Evolutionary conservation across 2,888 invertebrate species (phyloP), one percentile per base, ranked within the genome.

Genomic region (Hylaea fasciaria): DNA sequence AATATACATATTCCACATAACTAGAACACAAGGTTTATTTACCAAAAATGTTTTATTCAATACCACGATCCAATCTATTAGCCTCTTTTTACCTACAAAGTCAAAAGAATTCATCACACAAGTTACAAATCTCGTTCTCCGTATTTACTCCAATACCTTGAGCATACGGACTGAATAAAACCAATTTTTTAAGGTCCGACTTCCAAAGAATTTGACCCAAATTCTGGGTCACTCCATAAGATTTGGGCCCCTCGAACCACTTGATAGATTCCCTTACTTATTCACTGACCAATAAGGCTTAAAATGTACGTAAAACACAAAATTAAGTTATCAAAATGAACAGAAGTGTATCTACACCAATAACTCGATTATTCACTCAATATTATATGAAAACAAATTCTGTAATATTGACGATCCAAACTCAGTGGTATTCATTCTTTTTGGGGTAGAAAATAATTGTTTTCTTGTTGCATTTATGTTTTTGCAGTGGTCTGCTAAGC

Each of bases 251-350:
- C 77, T 74, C 77, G 77, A 80, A 82, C 78, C 74, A 65, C 62
- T 80, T 87, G 85, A 87, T 87, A 86, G 84, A 87, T 87, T 80
- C 79, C 76, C 64, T 72, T 69, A 74, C 80, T 76, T 74, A 81
- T 82, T 79, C 78, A 77, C 82, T 80, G 83, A 80, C 83, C 85
- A 85, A 86, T 85, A 86, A 85, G 81, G 83, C 75, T 84, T 83
- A 83, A 87, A 86, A 86, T 85, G 86, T 82, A 78, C 72, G 76
- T 73, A 79, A 85, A 85, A 86, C 85, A 81, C 77, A 44, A 46
- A 48, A 54, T 43, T n/a, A 37, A n/a, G 37, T 37, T 9, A 11
- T 12, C 37, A 37, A 37, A 10, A 4, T n/a, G 37, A 32, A 37
- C 37, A 37, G 12, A n/a, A n/a, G 37, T n/a, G 4, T 12, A 35